Percentiles rank a stretch among this genome's conserved stretches.
Conservation (phyloP, 2,113 vertebrate genomes). For the Stigmatopora nigra region DNA sequence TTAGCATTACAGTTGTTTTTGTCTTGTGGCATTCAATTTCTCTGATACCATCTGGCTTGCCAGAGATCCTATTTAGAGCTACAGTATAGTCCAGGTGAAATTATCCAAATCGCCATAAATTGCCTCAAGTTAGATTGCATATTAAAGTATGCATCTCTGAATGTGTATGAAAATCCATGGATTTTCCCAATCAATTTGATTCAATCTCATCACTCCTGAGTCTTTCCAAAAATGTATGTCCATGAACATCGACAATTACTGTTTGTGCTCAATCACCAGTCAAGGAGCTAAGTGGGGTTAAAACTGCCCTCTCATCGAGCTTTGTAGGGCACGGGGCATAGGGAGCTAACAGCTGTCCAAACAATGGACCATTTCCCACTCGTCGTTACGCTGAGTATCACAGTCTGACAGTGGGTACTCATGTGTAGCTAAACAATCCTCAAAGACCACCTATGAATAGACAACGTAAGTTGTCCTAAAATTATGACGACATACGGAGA, state of each 20-base stretch:
- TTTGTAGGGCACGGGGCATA: conserved; percentile 36
- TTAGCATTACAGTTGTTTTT: conserved; percentile 1
- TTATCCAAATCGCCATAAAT: conserved; percentile 7
- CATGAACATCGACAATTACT: conserved; percentile 37
- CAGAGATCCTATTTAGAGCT: conserved; percentile 9
- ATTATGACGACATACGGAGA: not conserved
- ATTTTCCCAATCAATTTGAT: not conserved
- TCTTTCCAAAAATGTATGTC: conserved; percentile 23
- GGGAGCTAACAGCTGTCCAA: conserved; percentile 71
- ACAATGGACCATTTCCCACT: conserved; percentile 69
- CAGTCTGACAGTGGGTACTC: conserved; percentile 40
- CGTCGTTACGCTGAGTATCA: conserved; percentile 52
- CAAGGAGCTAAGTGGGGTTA: conserved; percentile 59
- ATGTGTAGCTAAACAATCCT: conserved; percentile 38
- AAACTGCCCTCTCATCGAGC: conserved; percentile 48
- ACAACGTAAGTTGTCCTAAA: not conserved
- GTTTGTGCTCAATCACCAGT: conserved; percentile 43
- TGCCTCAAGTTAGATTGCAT: not conserved
- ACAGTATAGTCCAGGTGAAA: conserved; percentile 10
- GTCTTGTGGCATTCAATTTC: not conserved
- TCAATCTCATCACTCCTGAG: conserved; percentile 16
- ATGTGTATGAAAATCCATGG: not conserved
- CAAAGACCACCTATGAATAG: conserved; percentile 40
- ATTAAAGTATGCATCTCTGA: not conserved
- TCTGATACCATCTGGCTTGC: conserved; percentile 26